Base-by-base conservation (phyloP, 2,888 invertebrate genomes). In the Brenthis ino region DNA sequence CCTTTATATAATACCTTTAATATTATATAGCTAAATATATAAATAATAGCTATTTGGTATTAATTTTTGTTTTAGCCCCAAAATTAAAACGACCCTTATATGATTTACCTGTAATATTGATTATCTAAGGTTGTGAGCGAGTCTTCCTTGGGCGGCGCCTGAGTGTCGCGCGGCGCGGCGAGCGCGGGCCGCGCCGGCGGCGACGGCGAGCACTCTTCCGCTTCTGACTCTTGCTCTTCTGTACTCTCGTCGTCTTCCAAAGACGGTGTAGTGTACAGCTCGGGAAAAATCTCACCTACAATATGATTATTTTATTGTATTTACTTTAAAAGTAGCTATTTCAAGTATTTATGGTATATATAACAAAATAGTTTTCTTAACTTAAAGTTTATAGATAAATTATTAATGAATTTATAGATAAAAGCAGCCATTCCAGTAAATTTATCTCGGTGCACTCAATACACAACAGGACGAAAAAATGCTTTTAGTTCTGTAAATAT, bases 31-130 rank as follows among this genome's bases (percentile, higher is more conserved):
- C 28, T 28, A 28, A 28, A 24, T 24, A 24, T 24, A 24, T 24
- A 2, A 24, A 2, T 24, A 24, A 24, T 24, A 24, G 24, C 24
- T 3, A 24, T 24, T 24, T 24, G 4, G 24, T 24, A 3, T 3
- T 24, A 24, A 28, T 28, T 4, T 28, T 28, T 28, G 28, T 28
- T 3, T 4, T 4, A 5, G 28, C 28, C 28, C 3, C 28, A 47
- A 51, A 51, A 57, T 37, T 1, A 11, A 37, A 43, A 11, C 2
- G 1, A 14, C 57, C 12, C 1, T 16, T 2, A 3, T 24, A 2
- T n/a, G n/a, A 14, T n/a, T 28, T 57, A 88, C 91, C 91, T 92
- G 77, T 92, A 92, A 75, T 92, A 92, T 68, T 91, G 92, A 0
- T 87, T 79, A 76, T 91, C 91, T 14, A 89, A 72, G 3, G 76